These are phyloP conservation scores for Papilio elwesi DNA, from an alignment of 2,888 invertebrate genomes.

Conservation along the genomic window DNA sequence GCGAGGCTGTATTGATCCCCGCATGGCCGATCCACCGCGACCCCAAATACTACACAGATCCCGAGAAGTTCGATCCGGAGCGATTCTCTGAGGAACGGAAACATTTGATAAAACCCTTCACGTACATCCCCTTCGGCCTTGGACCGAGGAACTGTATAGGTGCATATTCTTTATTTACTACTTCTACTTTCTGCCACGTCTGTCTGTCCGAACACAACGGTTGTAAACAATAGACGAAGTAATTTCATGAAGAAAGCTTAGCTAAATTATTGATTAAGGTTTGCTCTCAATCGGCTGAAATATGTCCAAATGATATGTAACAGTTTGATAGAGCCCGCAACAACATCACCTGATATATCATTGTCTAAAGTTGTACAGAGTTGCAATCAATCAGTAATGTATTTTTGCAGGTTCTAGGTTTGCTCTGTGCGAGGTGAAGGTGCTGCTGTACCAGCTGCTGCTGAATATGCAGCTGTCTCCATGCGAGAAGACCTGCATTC, in stretches of 20 bases:
- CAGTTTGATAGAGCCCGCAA: too few species aligned
- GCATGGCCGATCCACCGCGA: constrained; percentile 78
- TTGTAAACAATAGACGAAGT: too few species aligned
- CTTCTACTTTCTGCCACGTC: too few species aligned
- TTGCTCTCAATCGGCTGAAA: too few species aligned
- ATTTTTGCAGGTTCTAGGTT: constrained; percentile 61
- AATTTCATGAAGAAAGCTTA: too few species aligned
- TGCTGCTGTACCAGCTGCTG: constrained; percentile 62
- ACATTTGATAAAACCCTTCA: constrained; percentile 59
- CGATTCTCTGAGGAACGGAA: constrained; percentile 85
- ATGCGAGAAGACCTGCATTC: constrained; percentile 55
- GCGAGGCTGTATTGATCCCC: constrained; percentile 64
- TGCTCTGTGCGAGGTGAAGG: constrained; percentile 67
- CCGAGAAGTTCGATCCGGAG: constrained; percentile 83
- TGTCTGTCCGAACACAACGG: too few species aligned
- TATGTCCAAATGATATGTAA: too few species aligned
- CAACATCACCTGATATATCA: too few species aligned
- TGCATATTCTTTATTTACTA: too few species aligned
- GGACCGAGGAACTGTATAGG: constrained; percentile 87
- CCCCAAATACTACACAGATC: constrained; percentile 79
- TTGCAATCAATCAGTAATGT: background rate
- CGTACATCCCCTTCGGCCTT: constrained; percentile 82
- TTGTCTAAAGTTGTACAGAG: background rate
- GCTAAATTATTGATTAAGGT: too few species aligned
- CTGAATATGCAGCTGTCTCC: constrained; percentile 57